Conservation (phyloP, 1,140 invertebrate genomes). For the Macrocentrus cingulum region DNA sequence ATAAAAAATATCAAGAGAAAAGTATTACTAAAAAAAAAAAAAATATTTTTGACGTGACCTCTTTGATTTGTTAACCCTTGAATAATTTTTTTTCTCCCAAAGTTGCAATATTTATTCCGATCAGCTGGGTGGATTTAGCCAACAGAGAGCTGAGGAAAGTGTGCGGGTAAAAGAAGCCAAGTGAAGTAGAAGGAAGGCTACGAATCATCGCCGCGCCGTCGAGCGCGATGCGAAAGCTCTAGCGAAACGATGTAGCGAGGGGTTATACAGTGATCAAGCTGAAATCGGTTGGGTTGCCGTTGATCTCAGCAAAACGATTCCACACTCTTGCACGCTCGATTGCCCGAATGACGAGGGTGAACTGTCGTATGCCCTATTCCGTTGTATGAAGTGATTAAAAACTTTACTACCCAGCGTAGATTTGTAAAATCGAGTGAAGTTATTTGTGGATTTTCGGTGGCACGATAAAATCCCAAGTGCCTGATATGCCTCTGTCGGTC, state of each 20-base stretch:
- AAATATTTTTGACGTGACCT: no score
- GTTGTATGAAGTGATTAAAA: constrained; percentile 21
- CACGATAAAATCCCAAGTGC: no score
- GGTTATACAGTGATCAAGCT: constrained; percentile 7
- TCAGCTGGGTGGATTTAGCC: no score
- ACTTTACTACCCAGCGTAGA: no score
- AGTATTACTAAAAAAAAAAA: not conserved
- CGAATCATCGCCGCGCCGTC: no score
- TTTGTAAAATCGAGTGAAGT: no score
- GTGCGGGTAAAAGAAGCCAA: not conserved
- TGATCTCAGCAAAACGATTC: constrained; percentile 27
- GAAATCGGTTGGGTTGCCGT: constrained; percentile 22
- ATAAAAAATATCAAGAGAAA: not conserved
- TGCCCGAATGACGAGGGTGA: constrained; percentile 30
- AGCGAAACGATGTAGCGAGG: constrained; percentile 1
- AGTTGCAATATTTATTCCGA: no score
- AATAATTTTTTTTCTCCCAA: no score
- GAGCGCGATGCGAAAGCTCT: constrained; percentile 2
- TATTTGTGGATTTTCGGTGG: no score
- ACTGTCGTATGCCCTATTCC: constrained; percentile 1
- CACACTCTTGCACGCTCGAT: constrained; percentile 26
- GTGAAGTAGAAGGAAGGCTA: not conserved
- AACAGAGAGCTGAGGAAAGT: no score
- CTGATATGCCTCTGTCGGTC: constrained; percentile 13
- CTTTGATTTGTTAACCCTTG: no score